Percentiles rank a stretch among this genome's conserved stretches.
phyloP scores from a whole-genome alignment of 2,113 vertebrate genomes.

The Eolophus roseicapilla region DNA sequence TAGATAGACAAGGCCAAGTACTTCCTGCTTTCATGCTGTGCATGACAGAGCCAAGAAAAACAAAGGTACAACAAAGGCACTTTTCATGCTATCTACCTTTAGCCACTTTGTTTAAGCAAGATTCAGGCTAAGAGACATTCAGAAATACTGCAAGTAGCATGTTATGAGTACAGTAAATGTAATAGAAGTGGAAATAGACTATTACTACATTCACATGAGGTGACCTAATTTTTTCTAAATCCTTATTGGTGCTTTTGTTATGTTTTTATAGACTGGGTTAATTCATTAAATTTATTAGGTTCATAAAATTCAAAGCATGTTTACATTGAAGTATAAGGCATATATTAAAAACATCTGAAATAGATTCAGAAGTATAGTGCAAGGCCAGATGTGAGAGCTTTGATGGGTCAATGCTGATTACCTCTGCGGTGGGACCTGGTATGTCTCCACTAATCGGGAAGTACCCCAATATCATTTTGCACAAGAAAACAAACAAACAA shows the following conservation, averaged over 20 bases:
- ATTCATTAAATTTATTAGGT: conserved; percentile 26
- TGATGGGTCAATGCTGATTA: conserved; percentile 4
- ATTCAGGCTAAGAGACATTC: conserved; percentile 1
- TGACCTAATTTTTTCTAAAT: background rate
- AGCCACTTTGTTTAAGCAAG: conserved; percentile 19
- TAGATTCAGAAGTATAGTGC: background rate
- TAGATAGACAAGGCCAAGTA: conserved; percentile 16
- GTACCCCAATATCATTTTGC: background rate
- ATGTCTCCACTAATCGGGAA: background rate
- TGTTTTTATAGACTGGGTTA: background rate
- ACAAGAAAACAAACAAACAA: conserved; percentile 2
- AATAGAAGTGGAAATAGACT: background rate
- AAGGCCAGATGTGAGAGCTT: background rate
- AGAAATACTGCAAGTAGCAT: background rate
- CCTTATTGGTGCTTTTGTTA: background rate
- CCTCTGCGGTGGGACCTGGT: background rate
- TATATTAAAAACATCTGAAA: conserved; percentile 44
- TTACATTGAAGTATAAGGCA: conserved; percentile 11
- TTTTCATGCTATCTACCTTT: conserved; percentile 62
- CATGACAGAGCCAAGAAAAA: conserved; percentile 69
- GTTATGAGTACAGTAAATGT: background rate
- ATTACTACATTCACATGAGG: background rate
- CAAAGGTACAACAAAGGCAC: conserved; percentile 53
- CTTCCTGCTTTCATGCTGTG: conserved; percentile 20
- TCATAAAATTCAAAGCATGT: conserved; percentile 54